Evolutionary conservation across 2,797 vertebrate species (phyloP).

Genomic region (Phoeniculus purpureus): DNA sequence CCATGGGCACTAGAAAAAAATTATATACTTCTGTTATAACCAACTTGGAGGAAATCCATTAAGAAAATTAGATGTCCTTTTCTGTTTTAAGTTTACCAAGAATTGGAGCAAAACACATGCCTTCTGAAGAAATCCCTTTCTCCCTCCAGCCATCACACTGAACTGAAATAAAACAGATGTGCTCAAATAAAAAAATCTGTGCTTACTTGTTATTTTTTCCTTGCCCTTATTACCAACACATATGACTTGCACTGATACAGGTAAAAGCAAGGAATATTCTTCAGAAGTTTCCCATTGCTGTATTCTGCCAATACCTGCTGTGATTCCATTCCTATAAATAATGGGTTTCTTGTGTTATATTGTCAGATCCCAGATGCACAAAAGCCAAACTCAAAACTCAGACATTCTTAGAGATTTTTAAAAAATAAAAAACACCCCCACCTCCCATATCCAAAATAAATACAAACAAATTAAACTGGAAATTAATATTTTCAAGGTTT

Average conservation of each 20-base stretch:
- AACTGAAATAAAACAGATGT: slow-evolving; percentile 78
- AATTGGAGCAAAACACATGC: slow-evolving; percentile 68
- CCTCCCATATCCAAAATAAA: not conserved
- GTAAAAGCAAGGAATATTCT: slow-evolving; percentile 17
- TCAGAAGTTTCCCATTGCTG: slow-evolving; percentile 38
- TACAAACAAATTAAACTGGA: slow-evolving; percentile 32
- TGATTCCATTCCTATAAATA: slow-evolving; percentile 32
- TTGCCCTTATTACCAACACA: slow-evolving; percentile 28
- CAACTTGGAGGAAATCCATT: slow-evolving; percentile 26
- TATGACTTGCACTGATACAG: slow-evolving; percentile 15
- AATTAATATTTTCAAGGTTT: slow-evolving; percentile 39
- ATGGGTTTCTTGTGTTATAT: slow-evolving; percentile 41
- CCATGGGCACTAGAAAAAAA: not conserved
- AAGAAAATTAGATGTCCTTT: slow-evolving; percentile 44
- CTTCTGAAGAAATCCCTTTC: slow-evolving; percentile 69
- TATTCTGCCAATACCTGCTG: slow-evolving; percentile 46
- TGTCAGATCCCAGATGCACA: slow-evolving; percentile 59
- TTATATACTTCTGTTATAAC: slow-evolving; percentile 4
- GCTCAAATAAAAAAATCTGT: slow-evolving; percentile 58
- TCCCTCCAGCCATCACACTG: slow-evolving; percentile 61
- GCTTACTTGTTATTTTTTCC: slow-evolving; percentile 29
- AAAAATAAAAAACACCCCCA: not conserved
- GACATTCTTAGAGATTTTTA: slow-evolving; percentile 33
- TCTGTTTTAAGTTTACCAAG: slow-evolving; percentile 69
- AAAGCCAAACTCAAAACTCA: slow-evolving; percentile 21